Conservation (phyloP, 2,888 invertebrate species). For the Cephus nigrinus region DNA sequence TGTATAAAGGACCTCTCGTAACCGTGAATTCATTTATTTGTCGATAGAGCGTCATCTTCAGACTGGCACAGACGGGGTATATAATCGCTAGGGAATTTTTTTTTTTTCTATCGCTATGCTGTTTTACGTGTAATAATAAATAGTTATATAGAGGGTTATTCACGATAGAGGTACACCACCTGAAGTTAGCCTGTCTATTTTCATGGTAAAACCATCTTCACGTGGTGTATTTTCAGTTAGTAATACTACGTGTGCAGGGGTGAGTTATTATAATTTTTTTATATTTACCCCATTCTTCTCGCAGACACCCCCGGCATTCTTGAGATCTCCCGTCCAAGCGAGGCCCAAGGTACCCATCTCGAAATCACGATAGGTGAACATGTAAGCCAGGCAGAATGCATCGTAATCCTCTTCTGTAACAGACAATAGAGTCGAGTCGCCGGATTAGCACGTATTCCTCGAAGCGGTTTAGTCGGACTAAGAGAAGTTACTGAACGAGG, state of each 20-base stretch:
- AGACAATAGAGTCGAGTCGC: slow-evolving; percentile 17
- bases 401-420: slow-evolving; percentile 95
- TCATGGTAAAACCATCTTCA: background rate
- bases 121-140: background rate
- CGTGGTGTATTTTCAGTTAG: background rate
- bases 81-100: background rate
- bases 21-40: background rate
- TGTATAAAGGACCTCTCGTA: background rate
- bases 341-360: slow-evolving; percentile 96
- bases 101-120: background rate
- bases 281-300: slow-evolving; percentile 91
- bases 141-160: too few relatives aligned
- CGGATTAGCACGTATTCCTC: background rate
- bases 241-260: background rate
- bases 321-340: slow-evolving; percentile 97
- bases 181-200: background rate
- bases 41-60: background rate
- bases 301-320: slow-evolving; percentile 97
- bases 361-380: slow-evolving; percentile 97
- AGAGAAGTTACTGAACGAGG: background rate
- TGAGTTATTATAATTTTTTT: background rate
- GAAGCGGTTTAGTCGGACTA: background rate
- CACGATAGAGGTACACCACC: background rate
- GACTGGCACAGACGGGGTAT: background rate
- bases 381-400: slow-evolving; percentile 97